These are phyloP conservation scores for Pantelozetes paolii DNA, from an alignment of 2,888 invertebrate genomes.

Conservation along the genomic window DNA sequence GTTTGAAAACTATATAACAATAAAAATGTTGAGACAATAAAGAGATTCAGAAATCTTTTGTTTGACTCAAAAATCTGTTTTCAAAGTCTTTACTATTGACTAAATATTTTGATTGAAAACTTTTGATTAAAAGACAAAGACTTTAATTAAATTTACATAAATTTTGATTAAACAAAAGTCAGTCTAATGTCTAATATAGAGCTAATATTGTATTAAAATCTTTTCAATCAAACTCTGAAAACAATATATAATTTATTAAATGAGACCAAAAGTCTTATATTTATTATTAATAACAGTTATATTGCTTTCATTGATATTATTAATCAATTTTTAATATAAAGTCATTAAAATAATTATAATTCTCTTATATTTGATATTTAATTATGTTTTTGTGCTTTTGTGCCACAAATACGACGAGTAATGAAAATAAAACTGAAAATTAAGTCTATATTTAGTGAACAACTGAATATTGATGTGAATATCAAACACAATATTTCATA, in stretches of 20 bases:
- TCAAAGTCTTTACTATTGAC: background rate
- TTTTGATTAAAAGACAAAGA: background rate
- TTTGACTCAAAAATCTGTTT: background rate
- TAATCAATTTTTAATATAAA: background rate
- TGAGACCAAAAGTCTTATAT: background rate
- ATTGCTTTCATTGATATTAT: background rate
- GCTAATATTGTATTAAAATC: background rate
- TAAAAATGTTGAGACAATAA: background rate
- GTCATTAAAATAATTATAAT: background rate
- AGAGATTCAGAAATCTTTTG: background rate
- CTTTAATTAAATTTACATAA: constrained; percentile 17
- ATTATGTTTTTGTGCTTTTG: background rate
- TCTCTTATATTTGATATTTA: background rate
- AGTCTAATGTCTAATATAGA: background rate
- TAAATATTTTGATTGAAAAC: background rate
- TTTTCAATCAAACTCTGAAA: too few relatives aligned
- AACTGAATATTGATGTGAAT: too few relatives aligned
- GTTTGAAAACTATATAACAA: background rate
- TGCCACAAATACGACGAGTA: too few relatives aligned
- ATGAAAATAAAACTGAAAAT: background rate
- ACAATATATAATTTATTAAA: background rate
- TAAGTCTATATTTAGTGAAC: background rate
- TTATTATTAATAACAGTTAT: background rate
- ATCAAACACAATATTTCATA: background rate
- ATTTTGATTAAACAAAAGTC: background rate